Conservation (phyloP, 1,140 invertebrate genomes). For the Glomeris maerens region DNA sequence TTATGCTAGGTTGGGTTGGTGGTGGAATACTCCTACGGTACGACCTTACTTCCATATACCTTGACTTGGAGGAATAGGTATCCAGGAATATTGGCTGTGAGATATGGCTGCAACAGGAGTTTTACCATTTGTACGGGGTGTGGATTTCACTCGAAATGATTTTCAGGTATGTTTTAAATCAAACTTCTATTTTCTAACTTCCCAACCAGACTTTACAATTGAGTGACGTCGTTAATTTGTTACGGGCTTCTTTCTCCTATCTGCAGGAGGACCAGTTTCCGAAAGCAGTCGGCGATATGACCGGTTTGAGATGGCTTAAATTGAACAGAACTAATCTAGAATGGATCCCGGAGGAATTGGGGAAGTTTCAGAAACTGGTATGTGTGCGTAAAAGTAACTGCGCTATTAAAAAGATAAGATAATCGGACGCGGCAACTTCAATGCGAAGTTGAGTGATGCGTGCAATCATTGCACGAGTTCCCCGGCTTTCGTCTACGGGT, state of each 20-base stretch:
- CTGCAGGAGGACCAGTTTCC: slow-evolving; percentile 78
- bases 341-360: slow-evolving; percentile 85
- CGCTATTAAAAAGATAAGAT: no score
- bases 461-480: no score
- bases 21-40: no score
- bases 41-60: no score
- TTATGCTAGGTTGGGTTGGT: no score
- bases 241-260: neutral
- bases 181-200: slow-evolving; percentile 3
- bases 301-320: slow-evolving; percentile 95
- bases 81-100: slow-evolving; percentile 2
- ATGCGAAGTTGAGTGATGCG: no score
- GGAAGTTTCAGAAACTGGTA: slow-evolving; percentile 84
- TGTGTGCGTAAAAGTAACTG: no score
- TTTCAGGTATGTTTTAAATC: slow-evolving; percentile 78
- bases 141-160: slow-evolving; percentile 95
- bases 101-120: slow-evolving; percentile 77
- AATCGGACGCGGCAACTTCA: no score
- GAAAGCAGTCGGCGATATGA: slow-evolving; percentile 82
- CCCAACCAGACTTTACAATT: neutral
- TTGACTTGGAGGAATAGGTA: no score
- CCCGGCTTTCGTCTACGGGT: no score
- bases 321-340: slow-evolving; percentile 76
- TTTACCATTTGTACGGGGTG: slow-evolving; percentile 89
- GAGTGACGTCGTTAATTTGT: neutral